phyloP scores from a whole-genome alignment of 2,888 invertebrate species.

The Gymnocheta viridis region DNA sequence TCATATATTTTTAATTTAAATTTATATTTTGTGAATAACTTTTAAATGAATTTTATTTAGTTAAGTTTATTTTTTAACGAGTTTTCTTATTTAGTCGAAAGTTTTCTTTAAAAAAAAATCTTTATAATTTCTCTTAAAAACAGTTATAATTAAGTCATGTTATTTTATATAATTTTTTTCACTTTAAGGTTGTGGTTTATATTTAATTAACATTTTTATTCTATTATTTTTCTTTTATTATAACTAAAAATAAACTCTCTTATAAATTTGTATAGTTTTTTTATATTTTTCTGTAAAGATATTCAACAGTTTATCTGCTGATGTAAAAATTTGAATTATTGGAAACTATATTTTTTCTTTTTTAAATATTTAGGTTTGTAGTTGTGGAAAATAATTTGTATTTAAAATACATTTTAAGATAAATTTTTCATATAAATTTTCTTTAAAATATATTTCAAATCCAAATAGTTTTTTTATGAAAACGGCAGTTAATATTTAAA shows the following conservation, averaged over 20 bases:
- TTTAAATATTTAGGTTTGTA: no score
- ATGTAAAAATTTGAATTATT: no score
- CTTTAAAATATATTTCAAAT: no score
- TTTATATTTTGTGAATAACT: conserved; percentile 52
- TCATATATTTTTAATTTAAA: conserved; percentile 42
- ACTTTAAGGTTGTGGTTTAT: conserved; percentile 80
- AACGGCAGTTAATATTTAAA: no score
- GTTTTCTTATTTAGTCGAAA: conserved; percentile 52
- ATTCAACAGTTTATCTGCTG: not conserved
- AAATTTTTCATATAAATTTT: no score
- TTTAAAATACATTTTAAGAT: no score
- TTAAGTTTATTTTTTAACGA: conserved; percentile 47
- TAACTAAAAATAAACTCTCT: not conserved
- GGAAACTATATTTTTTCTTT: no score
- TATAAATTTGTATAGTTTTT: not conserved
- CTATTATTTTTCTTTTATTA: conserved; percentile 45
- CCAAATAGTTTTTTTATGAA: no score
- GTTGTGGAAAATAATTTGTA: no score
- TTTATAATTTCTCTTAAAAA: conserved; percentile 47
- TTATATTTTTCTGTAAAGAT: not conserved
- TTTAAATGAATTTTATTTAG: conserved; percentile 34
- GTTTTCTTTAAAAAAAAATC: conserved; percentile 59
- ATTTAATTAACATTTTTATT: conserved; percentile 70
- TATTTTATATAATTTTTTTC: conserved; percentile 71
- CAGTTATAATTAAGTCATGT: conserved; percentile 45